Percentiles rank a stretch among this genome's conserved stretches.
Evolutionary conservation across 2,888 invertebrate genomes (phyloP).

Genomic region (Diarsia mendica): DNA sequence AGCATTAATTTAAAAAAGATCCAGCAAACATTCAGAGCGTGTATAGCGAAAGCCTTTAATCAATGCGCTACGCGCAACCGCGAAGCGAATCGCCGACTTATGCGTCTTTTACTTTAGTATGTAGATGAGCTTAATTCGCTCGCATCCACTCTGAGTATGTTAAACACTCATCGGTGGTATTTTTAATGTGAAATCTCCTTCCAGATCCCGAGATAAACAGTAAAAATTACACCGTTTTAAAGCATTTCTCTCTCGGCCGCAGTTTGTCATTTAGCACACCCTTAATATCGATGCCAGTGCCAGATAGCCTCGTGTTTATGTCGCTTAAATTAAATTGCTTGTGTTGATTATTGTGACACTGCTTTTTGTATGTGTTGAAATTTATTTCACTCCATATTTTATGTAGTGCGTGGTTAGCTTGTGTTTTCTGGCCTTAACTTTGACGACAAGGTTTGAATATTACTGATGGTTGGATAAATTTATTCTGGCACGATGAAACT

Average conservation of each 20-base stretch:
- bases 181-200: conserved; percentile 82
- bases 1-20: conserved; percentile 74
- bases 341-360: conserved; percentile 87
- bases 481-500: conserved; percentile 21
- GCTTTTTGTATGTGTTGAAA: conserved; percentile 83
- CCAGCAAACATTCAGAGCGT: conserved; percentile 75
- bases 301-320: conserved; percentile 88
- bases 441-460: conserved; percentile 36
- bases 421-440: conserved; percentile 49
- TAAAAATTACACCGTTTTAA: conserved; percentile 86
- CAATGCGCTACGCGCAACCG: conserved; percentile 74
- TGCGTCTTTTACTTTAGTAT: conserved; percentile 73
- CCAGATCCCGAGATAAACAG: conserved; percentile 83
- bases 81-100: conserved; percentile 74
- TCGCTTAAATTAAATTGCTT: conserved; percentile 88
- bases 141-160: conserved; percentile 73
- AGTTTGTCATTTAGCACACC: conserved; percentile 89
- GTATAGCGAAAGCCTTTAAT: conserved; percentile 77
- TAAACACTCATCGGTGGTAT: conserved; percentile 80
- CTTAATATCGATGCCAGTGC: conserved; percentile 87
- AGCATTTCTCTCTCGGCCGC: conserved; percentile 84
- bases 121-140: conserved; percentile 78
- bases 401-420: conserved; percentile 64
- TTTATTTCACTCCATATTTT: conserved; percentile 79
- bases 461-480: conserved; percentile 13